Evolutionary conservation across 2,888 invertebrate genomes (phyloP), one percentile per base, ranked within the genome.

Genomic region (Amiota communis): DNA sequence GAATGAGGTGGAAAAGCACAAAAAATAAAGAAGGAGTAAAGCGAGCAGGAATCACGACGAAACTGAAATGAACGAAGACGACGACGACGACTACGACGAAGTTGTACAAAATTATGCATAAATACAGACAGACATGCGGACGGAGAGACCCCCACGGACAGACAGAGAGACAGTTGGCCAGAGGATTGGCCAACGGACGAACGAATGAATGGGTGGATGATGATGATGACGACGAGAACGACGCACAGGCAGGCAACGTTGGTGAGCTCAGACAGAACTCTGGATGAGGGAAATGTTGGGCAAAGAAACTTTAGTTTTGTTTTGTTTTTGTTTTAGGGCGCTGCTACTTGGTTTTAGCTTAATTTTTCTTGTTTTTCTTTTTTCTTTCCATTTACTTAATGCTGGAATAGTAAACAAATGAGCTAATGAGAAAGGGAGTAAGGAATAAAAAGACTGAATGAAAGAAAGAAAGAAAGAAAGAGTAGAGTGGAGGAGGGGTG

Each of bases 401-500:
- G 53, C n/a, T n/a, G 53, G n/a, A 36, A 6, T 53, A n/a, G 53
- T 10, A n/a, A 12, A 53, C 53, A 53, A 53, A 12, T 53, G n/a
- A n/a, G 53, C 1, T 53, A 10, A 10, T 8, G 53, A 53, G 53
- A 53, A n/a, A 53, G 53, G 10, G 8, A n/a, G 53, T 4, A n/a
- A 53, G 4, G 36, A 36, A 36, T 36, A 74, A 76, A 76, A 74
- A 20, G 12, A 72, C 59, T 61, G 67, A 63, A 68, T 71, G 56
- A 61, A 49, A 53, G 49, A 47, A 47, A 23, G 17, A 64, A 36
- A 6, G 64, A 15, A 13, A 46, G 15, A 59, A 13, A 57, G 53
- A 53, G 53, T 15, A 15, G 1, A 15, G 9, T 13, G 15, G 12
- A 53, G 53, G 13, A 53, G 53, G 53, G 53, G 12, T 46, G 64